Evolutionary conservation across 1,140 invertebrate genomes (phyloP).

Genomic region (Littorina saxatilis): DNA sequence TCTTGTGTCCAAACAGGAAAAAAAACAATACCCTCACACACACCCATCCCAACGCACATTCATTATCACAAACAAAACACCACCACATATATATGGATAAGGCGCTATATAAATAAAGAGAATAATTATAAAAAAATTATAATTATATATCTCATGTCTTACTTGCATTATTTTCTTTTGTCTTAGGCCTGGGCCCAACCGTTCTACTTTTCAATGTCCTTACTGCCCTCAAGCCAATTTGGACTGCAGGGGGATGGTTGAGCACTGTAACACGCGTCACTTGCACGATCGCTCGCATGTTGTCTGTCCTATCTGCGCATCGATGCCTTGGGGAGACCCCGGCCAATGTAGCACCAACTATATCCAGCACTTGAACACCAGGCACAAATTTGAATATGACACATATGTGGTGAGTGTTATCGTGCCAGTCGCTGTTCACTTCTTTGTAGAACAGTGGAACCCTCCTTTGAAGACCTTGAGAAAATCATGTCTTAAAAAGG

Average conservation of each 20-base stretch:
- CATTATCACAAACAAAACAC: no score
- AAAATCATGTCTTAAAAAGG: no score
- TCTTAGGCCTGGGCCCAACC: slow-evolving; percentile 52
- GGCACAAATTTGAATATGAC: slow-evolving; percentile 74
- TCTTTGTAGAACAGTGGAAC: no score
- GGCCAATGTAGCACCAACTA: slow-evolving; percentile 64
- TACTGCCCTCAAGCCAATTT: slow-evolving; percentile 57
- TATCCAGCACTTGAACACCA: slow-evolving; percentile 68
- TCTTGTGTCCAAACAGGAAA: no score
- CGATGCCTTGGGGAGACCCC: slow-evolving; percentile 74
- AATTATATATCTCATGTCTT: no score
- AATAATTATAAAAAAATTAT: no score
- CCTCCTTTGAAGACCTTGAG: no score
- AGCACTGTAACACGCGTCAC: slow-evolving; percentile 67
- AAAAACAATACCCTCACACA: no score
- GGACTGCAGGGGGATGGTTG: slow-evolving; percentile 44
- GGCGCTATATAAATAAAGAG: no score
- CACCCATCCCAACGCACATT: no score
- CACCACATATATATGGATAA: no score
- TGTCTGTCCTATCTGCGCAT: slow-evolving; percentile 71
- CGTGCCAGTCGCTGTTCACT: no score
- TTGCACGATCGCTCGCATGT: slow-evolving; percentile 49
- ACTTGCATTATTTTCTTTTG: background rate
- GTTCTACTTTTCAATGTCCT: slow-evolving; percentile 63
- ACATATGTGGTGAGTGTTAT: slow-evolving; percentile 70